A percentile compares a stretch with the other conserved stretches of the same genome.
phyloP scores from a whole-genome alignment of 2,113 vertebrate genomes.

The Romanogobio albipinnatus region DNA sequence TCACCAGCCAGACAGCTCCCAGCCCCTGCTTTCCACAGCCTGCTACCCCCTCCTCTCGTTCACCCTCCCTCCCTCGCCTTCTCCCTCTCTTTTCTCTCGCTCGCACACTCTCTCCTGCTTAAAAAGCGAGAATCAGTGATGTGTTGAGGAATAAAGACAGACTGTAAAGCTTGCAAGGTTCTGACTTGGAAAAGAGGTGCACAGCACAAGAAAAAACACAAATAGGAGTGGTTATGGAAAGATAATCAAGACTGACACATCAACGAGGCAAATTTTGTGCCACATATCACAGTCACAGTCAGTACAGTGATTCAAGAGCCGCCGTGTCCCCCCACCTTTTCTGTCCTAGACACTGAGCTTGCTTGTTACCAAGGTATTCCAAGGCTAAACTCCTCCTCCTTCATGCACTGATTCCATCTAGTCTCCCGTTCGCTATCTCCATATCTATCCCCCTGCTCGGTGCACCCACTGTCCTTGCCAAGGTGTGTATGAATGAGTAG shows the following conservation, averaged over 20 bases:
- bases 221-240: conserved; percentile 24
- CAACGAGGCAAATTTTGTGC: conserved; percentile 11
- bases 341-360: conserved; percentile 69
- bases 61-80: conserved; percentile 39
- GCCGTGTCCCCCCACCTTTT: conserved; percentile 30
- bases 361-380: conserved; percentile 81
- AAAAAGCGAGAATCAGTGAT: conserved; percentile 53
- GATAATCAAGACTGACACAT: conserved; percentile 29
- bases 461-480: not conserved
- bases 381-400: conserved; percentile 65
- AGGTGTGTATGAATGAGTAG: conserved; percentile 21
- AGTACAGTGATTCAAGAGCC: conserved; percentile 31
- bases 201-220: conserved; percentile 43
- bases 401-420: conserved; percentile 56
- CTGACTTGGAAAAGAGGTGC: conserved; percentile 49
- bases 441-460: conserved; percentile 25
- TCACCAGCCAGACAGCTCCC: conserved; percentile 61
- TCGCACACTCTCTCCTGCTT: conserved; percentile 52
- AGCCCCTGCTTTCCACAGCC: conserved; percentile 67
- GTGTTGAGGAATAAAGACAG: conserved; percentile 54
- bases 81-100: conserved; percentile 51
- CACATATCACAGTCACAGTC: conserved; percentile 47
- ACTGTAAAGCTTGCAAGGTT: conserved; percentile 58
- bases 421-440: conserved; percentile 48
- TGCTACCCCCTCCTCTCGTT: conserved; percentile 57